These are phyloP conservation scores for Zeuzera pyrina DNA, from an alignment of 2,888 invertebrate genomes.

Conservation along the genomic window DNA sequence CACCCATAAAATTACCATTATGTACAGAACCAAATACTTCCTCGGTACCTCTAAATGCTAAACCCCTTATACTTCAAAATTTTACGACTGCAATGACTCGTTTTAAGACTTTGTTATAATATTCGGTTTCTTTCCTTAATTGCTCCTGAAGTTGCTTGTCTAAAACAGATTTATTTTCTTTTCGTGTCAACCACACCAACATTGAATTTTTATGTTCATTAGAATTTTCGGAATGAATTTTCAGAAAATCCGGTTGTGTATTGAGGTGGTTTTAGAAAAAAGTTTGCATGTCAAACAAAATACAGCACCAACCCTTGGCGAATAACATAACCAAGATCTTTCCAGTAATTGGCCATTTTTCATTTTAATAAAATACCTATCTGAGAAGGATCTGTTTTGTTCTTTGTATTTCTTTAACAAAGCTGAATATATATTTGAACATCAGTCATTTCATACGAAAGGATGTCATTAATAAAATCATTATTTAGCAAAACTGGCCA, in stretches of 20 bases:
- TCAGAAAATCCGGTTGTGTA: conserved; percentile 11
- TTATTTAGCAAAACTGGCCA: conserved; percentile 9
- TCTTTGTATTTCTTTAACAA: conserved; percentile 14
- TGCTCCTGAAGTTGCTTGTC: too few relatives aligned
- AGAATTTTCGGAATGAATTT: conserved; percentile 7
- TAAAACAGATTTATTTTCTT: too few relatives aligned
- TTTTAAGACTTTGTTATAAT: too few relatives aligned
- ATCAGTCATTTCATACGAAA: conserved; percentile 8
- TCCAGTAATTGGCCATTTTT: conserved; percentile 13
- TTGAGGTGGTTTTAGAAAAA: conserved; percentile 8
- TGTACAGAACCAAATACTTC: too few relatives aligned
- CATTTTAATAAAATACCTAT: conserved; percentile 10
- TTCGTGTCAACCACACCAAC: too few relatives aligned
- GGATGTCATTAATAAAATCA: conserved; percentile 7
- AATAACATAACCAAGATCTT: conserved; percentile 9
- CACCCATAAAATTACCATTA: too few relatives aligned
- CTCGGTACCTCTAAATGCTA: too few relatives aligned
- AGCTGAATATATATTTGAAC: conserved; percentile 15
- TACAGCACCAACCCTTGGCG: conserved; percentile 5
- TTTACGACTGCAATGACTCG: conserved; percentile 6
- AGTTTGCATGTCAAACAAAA: conserved; percentile 10
- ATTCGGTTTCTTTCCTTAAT: too few relatives aligned
- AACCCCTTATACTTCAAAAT: too few relatives aligned
- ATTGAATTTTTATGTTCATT: too few relatives aligned
- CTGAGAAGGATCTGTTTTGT: conserved; percentile 14